Conservation (phyloP, 2,113 vertebrate species). For the Hylia prasina region DNA sequence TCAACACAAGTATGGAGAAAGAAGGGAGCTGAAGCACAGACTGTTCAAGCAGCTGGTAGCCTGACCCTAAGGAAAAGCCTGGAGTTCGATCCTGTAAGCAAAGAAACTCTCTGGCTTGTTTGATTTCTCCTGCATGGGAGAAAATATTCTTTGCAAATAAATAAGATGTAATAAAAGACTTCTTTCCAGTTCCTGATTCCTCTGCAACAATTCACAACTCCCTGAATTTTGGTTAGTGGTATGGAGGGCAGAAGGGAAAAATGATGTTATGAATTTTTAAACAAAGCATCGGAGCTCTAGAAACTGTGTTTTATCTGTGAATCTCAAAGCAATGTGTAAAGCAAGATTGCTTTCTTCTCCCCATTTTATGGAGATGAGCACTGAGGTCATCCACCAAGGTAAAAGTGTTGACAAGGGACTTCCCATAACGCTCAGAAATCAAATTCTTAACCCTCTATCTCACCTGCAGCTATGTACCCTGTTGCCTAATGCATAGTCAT, state of each 20-base stretch:
- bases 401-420: neutral
- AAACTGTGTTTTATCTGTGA: neutral
- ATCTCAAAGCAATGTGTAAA: neutral
- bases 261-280: neutral
- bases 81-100: neutral
- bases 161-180: neutral
- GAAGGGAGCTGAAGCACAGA: neutral
- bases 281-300: neutral
- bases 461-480: neutral
- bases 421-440: neutral
- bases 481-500: neutral
- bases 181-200: neutral
- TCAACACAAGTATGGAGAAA: neutral
- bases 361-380: neutral
- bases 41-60: constrained; percentile 18
- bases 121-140: neutral
- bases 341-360: neutral
- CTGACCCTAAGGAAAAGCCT: constrained; percentile 12
- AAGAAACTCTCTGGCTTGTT: neutral
- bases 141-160: constrained; percentile 27
- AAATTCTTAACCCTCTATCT: neutral
- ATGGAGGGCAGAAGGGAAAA: neutral
- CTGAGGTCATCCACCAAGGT: neutral
- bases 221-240: neutral
- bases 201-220: neutral